Conservation (phyloP, 2,888 invertebrate genomes). For the Sphaerophoria rueppellii region DNA sequence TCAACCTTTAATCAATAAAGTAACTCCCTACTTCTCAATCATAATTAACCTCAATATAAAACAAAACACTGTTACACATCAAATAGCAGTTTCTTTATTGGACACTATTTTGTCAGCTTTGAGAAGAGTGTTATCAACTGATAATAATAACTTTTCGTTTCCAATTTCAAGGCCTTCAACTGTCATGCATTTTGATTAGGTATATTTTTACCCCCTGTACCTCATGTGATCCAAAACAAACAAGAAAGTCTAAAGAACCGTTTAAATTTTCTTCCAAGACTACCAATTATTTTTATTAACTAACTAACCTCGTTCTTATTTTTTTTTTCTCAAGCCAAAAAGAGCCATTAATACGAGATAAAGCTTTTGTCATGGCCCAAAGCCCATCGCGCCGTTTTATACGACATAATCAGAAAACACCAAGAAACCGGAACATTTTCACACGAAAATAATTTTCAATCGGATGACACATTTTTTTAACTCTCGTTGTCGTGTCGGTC, state of each 20-base stretch:
- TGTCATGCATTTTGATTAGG: neutral
- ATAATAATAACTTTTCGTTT: too few relatives aligned
- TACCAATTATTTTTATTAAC: slow-evolving; percentile 41
- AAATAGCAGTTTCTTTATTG: too few relatives aligned
- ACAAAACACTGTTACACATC: too few relatives aligned
- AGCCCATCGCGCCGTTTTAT: neutral
- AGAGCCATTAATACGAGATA: slow-evolving; percentile 29
- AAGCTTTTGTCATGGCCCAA: slow-evolving; percentile 47
- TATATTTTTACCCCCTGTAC: neutral
- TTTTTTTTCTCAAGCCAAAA: slow-evolving; percentile 6
- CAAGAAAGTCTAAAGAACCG: slow-evolving; percentile 12
- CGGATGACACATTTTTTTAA: slow-evolving; percentile 50
- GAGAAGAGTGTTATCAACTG: too few relatives aligned
- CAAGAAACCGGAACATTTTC: slow-evolving; percentile 60
- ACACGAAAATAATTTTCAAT: slow-evolving; percentile 62
- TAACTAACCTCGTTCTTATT: slow-evolving; percentile 39
- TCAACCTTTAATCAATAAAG: too few relatives aligned
- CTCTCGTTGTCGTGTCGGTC: neutral
- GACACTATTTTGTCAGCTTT: too few relatives aligned
- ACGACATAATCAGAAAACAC: slow-evolving; percentile 40
- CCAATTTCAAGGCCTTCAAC: too few relatives aligned
- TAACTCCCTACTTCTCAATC: too few relatives aligned
- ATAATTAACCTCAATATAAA: too few relatives aligned
- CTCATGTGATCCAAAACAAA: neutral
- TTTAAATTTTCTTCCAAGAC: slow-evolving; percentile 36